Evolutionary conservation across 2,888 invertebrate species (phyloP).

Genomic region (Stenchaetothrips biformis): DNA sequence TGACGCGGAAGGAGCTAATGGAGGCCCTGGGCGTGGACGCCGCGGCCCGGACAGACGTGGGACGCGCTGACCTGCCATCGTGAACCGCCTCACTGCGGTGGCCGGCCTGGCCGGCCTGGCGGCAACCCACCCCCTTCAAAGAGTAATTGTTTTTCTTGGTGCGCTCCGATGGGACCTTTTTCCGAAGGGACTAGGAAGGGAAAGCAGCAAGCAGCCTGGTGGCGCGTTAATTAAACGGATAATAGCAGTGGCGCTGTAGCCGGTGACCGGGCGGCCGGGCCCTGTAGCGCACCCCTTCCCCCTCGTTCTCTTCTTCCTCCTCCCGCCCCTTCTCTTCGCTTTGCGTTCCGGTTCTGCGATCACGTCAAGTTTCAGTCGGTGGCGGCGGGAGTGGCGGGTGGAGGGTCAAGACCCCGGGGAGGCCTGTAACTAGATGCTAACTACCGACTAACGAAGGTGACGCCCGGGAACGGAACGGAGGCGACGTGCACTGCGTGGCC

Average conservation of each 20-base stretch:
- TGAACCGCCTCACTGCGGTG: background rate
- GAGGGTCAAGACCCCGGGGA: conserved; percentile 5
- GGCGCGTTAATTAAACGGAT: conserved; percentile 21
- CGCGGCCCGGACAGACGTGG: too few relatives aligned
- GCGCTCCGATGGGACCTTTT: conserved; percentile 20
- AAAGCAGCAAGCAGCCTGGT: conserved; percentile 8
- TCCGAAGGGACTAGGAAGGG: background rate
- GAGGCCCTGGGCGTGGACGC: too few relatives aligned
- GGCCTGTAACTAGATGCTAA: conserved; percentile 19
- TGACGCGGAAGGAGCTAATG: too few relatives aligned
- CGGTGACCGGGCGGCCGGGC: background rate
- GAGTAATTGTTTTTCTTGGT: conserved; percentile 21
- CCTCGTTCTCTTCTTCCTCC: background rate
- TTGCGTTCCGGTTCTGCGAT: background rate
- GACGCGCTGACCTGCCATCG: too few relatives aligned
- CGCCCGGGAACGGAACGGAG: background rate
- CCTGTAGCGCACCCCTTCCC: background rate
- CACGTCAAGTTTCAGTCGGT: background rate
- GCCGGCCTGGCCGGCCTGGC: background rate
- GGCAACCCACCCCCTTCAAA: background rate
- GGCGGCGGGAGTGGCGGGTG: background rate
- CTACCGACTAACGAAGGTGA: conserved; percentile 12
- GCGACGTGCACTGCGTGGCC: background rate
- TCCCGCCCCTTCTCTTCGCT: background rate
- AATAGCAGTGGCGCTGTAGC: conserved; percentile 10